Conservation (phyloP, 2,797 vertebrate genomes). For the Strix occidentalis region DNA sequence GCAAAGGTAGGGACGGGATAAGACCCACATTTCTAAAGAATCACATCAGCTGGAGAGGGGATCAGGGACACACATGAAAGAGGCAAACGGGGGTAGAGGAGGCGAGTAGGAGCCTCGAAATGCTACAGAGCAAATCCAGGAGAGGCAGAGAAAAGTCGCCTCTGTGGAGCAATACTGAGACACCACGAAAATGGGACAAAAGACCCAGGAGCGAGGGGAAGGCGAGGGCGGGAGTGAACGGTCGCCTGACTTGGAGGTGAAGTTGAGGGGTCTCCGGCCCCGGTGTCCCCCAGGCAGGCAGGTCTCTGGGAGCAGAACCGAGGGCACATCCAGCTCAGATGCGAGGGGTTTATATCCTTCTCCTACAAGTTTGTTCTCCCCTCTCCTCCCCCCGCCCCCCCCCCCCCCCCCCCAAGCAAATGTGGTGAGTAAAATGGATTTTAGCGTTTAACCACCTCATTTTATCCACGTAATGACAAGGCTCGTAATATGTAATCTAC, state of each 20-base stretch:
- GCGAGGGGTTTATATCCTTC: background rate
- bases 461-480: slow-evolving; percentile 60
- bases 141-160: slow-evolving; percentile 34
- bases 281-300: background rate
- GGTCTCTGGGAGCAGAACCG: background rate
- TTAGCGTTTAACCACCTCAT: slow-evolving; percentile 61
- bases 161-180: slow-evolving; percentile 28
- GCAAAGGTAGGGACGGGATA: slow-evolving; percentile 46
- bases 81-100: slow-evolving; percentile 6
- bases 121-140: slow-evolving; percentile 7
- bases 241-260: background rate
- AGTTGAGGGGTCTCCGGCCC: background rate
- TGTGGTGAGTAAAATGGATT: slow-evolving; percentile 66
- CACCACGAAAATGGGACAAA: slow-evolving; percentile 45
- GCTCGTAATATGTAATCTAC: slow-evolving; percentile 58
- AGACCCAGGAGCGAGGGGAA: slow-evolving; percentile 1
- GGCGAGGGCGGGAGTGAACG: background rate
- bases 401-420: background rate
- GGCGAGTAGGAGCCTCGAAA: slow-evolving; percentile 10
- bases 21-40: slow-evolving; percentile 54
- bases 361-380: background rate
- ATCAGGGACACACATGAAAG: slow-evolving; percentile 35
- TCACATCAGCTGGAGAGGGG: slow-evolving; percentile 38
- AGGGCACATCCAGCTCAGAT: background rate
- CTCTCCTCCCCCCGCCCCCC: background rate